Evolutionary conservation across 35 echinoderm and acorn worm genomes (phyloP), one percentile per base, ranked within the genome.

Genomic region (Diadema setosum): DNA sequence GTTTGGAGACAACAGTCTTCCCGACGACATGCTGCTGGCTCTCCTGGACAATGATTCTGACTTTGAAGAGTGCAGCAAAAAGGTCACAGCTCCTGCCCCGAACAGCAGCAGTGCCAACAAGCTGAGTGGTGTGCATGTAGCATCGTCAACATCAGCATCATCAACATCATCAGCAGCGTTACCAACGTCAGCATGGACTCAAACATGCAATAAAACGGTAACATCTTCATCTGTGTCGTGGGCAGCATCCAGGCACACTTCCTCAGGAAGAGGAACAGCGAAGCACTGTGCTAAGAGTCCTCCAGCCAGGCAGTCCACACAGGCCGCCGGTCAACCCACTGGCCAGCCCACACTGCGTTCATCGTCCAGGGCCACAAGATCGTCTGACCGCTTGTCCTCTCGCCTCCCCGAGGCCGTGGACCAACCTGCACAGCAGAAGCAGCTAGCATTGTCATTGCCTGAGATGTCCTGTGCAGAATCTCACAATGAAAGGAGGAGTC

Each of bases 11-110:
- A 78, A 44, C n/a, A 78, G 73, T 44, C 73, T 78, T n/a, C 73
- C 73, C 14, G 73, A 78, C 44, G 73, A 78, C 21, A 78, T 78
- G 73, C 40, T 78, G 6, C 25, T 78, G 44, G 73, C 73, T 78
- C 73, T 78, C 44, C 73, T 78, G 25, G 73, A 78, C 44, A 78
- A 78, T 44, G 73, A 78, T 44, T 78, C 73, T 44, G 73, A 78
- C 40, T 78, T 78, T 44, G 73, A 78, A 42, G 73, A 78, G 25
- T 9, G 23, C 40, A 24, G 27, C 40, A 44, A 39, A 36, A 41
- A 78, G 44, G 40, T 41, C 1, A 78, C 73, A 16, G 73, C 37
- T 33, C 63, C 63, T 67, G 63, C 37, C 0, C 27, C 11, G 63
- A 33, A 26, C 63, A 67, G 37, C 63, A 32, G 18, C 63, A 67